Evolutionary conservation across 2,888 invertebrate species (phyloP).

Genomic region (Xylota segnis): DNA sequence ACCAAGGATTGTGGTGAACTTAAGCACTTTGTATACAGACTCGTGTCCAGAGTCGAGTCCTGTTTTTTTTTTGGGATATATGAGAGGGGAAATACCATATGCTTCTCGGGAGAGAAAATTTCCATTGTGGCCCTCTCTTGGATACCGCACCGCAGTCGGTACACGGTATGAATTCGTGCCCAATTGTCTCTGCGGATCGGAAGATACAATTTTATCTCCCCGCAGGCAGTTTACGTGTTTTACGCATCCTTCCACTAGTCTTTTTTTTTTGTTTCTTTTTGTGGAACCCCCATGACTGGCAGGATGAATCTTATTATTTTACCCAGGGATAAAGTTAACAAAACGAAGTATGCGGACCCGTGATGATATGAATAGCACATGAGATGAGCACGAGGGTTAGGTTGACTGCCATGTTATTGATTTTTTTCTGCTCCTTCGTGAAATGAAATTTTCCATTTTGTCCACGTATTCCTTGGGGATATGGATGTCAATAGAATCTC

Average conservation of each 20-base stretch:
- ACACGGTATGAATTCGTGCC: slow-evolving; percentile 46
- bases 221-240: slow-evolving; percentile 49
- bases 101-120: slow-evolving; percentile 47
- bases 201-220: slow-evolving; percentile 55
- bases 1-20: slow-evolving; percentile 64
- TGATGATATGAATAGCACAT: slow-evolving; percentile 63
- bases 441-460: slow-evolving; percentile 66
- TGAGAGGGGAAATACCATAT: slow-evolving; percentile 46
- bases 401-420: slow-evolving; percentile 66
- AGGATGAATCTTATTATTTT: slow-evolving; percentile 77
- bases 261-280: slow-evolving; percentile 8
- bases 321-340: slow-evolving; percentile 73
- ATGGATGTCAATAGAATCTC: slow-evolving; percentile 67
- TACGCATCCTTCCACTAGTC: slow-evolving; percentile 9
- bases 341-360: slow-evolving; percentile 48
- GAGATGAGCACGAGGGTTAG: slow-evolving; percentile 35
- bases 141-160: slow-evolving; percentile 41
- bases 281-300: slow-evolving; percentile 25
- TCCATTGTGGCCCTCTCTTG: slow-evolving; percentile 21
- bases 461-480: slow-evolving; percentile 65
- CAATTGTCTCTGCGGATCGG: slow-evolving; percentile 60
- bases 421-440: slow-evolving; percentile 31
- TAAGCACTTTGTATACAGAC: slow-evolving; percentile 50
- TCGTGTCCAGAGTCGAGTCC: slow-evolving; percentile 44
- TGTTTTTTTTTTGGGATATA: slow-evolving; percentile 1